Percentiles rank a stretch among this genome's conserved stretches.
Evolutionary conservation across 2,888 invertebrate species (phyloP).

Genomic region (Tetragonula carbonaria): DNA sequence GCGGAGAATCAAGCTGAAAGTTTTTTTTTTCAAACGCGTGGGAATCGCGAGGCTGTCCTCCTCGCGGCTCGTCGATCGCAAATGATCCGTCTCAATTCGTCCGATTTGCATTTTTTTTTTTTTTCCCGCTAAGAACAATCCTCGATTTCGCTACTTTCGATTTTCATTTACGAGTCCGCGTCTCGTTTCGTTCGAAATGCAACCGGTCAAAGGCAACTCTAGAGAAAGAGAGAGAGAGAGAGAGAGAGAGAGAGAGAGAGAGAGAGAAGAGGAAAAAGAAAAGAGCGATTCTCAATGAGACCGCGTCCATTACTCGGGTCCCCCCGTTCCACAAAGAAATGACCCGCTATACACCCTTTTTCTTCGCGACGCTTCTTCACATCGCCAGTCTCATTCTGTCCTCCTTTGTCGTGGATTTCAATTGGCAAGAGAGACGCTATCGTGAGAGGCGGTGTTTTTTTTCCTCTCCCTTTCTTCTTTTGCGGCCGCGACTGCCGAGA

Average conservation of each 20-base stretch:
- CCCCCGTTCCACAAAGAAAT: conserved; percentile 57
- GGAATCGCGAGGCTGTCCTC: neutral
- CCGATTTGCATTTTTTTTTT: too few relatives aligned
- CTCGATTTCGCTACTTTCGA: conserved; percentile 34
- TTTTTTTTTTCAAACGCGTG: neutral
- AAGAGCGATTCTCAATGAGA: conserved; percentile 52
- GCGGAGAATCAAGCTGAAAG: conserved; percentile 12
- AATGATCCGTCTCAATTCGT: neutral
- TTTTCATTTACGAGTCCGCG: conserved; percentile 15
- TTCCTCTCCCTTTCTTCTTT: conserved; percentile 8
- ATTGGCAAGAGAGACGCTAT: conserved; percentile 64
- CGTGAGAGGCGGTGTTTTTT: conserved; percentile 38
- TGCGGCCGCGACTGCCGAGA: conserved; percentile 19
- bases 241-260: neutral
- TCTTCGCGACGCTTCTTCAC: conserved; percentile 18
- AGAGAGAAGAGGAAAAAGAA: conserved; percentile 1
- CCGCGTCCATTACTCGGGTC: conserved; percentile 48
- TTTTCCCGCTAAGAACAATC: too few relatives aligned
- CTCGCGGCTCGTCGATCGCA: neutral
- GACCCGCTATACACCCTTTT: conserved; percentile 27
- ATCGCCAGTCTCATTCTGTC: conserved; percentile 50
- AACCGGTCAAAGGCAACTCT: conserved; percentile 34
- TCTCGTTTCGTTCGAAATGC: neutral
- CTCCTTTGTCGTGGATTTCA: conserved; percentile 68
- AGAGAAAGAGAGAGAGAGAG: neutral